These are phyloP conservation scores for Stegana nigrithorax DNA, from an alignment of 2,888 invertebrate species.

Conservation along the genomic window DNA sequence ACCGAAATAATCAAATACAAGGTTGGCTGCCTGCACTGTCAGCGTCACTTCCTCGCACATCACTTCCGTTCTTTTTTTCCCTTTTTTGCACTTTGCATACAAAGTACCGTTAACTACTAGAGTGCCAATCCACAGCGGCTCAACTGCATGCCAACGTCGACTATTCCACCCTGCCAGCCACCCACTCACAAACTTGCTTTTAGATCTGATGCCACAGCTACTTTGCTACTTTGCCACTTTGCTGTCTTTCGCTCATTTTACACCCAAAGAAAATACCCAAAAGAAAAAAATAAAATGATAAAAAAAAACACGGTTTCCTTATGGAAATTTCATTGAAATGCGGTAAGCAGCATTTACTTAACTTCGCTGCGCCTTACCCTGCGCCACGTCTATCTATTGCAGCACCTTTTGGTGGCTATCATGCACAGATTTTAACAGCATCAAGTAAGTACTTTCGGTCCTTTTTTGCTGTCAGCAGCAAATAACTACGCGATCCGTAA, in stretches of 20 bases:
- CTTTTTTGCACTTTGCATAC: conserved; percentile 64
- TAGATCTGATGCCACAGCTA: too few relatives aligned
- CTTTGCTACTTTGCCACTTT: too few relatives aligned
- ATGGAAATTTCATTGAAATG: conserved; percentile 59
- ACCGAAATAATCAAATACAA: conserved; percentile 23
- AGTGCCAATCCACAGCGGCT: conserved; percentile 53
- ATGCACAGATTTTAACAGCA: conserved; percentile 52
- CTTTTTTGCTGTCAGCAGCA: conserved; percentile 24
- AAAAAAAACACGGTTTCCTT: conserved; percentile 51
- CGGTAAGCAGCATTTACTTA: conserved; percentile 27
- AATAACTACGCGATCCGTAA: too few relatives aligned
- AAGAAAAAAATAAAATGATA: background rate
- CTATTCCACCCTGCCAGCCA: background rate
- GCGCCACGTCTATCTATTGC: background rate
- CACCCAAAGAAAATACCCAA: too few relatives aligned
- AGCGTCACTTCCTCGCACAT: background rate
- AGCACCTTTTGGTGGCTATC: conserved; percentile 42
- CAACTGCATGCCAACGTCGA: conserved; percentile 24
- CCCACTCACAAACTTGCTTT: background rate
- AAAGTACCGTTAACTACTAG: conserved; percentile 62
- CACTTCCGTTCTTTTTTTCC: conserved; percentile 38
- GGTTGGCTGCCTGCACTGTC: background rate
- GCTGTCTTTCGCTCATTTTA: conserved; percentile 38
- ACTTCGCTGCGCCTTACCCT: conserved; percentile 13
- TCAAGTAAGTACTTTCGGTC: conserved; percentile 10